Base-by-base conservation (phyloP, 2,888 invertebrate genomes). In the Hypsopygia costalis region DNA sequence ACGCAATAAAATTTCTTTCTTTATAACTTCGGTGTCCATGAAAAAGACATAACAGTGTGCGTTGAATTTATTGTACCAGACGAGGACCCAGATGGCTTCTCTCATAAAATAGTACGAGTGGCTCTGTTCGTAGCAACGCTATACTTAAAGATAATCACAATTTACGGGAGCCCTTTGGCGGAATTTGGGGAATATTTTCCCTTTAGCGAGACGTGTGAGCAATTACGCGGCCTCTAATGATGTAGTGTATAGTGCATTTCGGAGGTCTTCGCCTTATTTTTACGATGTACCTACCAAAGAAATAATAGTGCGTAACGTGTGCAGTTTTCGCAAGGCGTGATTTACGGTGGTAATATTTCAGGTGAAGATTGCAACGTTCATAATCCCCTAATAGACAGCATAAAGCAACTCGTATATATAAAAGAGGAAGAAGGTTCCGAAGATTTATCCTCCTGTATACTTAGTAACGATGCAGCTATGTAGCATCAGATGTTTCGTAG, bases 61-160 rank as follows among this genome's bases (percentile, higher is more conserved):
- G 77, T 77, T 73, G 81, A 86, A 87, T 87, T 88, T 87, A 87
- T 87, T 77, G 81, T 78, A 67, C 70, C 65, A 73, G 72, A 70
- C 77, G 67, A 68, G 78, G 79, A 70, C 83, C 81, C 87, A 87
- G 86, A 86, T 87, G 87, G 81, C 85, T 81, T 71, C 69, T 56
- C 82, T 81, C 87, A 79, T 87, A 87, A 87, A 87, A 87, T 82
- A 83, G 76, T 69, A 75, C 68, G 77, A 86, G 85, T 81, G 81
- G 79, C 73, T 75, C 76, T 78, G 76, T 72, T 76, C 71, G 74
- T 78, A 77, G 67, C 76, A 69, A 69, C 69, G 73, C 65, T 72
- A 67, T 82, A 82, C 85, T 87, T 80, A 81, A 81, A 85, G 82
- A 82, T 88, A 87, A 88, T 87, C 83, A 83, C 79, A 82, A 88